Base-by-base conservation (phyloP, 1,140 invertebrate species). In the Cryptotermes secundus region DNA sequence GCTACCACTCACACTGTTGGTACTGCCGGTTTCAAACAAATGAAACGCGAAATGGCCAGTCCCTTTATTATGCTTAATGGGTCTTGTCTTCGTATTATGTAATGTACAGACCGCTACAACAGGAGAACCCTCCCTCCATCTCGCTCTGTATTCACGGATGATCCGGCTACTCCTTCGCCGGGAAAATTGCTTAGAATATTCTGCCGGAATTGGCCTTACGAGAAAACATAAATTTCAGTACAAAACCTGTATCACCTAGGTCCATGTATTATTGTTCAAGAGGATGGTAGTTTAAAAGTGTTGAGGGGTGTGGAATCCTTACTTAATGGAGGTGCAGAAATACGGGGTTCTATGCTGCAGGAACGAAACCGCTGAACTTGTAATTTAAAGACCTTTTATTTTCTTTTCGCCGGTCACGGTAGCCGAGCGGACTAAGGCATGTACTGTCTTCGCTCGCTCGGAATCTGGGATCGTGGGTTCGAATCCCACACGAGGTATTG, bases 31-130 rank as follows among this genome's bases (percentile, higher is more conserved):
- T 72, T 72, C 59, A 0, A 72, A 72, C 59, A 72, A 72, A 72
- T 72, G 59, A 72, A 72, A 72, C 26, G 59, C 59, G 59, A 72
- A 72, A 72, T 72, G 26, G 59, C 59, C 59, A 72, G 59, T 72
- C 26, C n/a, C 59, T 72, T 72, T 72, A 72, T 72, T 72, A 72
- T 3, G n/a, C n/a, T 72, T 72, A 72, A 72, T 72, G 59, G 59
- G n/a, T 72, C 59, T 72, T 72, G 59, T 72, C 59, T 72, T 72
- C 26, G 59, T 31, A 72, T 72, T 72, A 72, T 72, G 31, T 31
- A 72, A 72, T 31, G n/a, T 14, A 72, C 59, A 72, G 26, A 6
- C n/a, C 59, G 59, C 59, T 72, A 49, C 45, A 49, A 19, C 12
- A 49, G 16, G 1, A 19, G 12, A 7, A 31, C 59, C 19, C 1